These are phyloP conservation scores for Formicarius rufipectus DNA, from an alignment of 2,113 vertebrate genomes.

Conservation along the genomic window DNA sequence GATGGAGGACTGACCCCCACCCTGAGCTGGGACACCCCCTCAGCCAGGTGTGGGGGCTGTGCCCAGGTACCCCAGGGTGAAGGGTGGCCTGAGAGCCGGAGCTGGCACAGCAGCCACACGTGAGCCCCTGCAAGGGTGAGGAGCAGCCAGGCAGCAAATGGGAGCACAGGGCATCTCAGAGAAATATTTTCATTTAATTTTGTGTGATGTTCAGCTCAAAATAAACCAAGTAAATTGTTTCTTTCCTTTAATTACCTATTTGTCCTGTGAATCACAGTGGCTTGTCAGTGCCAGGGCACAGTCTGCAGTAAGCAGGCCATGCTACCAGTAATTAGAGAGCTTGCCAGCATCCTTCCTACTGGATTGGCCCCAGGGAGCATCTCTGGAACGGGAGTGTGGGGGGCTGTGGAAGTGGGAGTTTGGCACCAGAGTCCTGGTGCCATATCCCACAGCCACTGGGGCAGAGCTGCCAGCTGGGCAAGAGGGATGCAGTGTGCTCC, in stretches of 20 bases:
- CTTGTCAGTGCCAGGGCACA: not conserved
- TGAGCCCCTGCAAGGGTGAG: not conserved
- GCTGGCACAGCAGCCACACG: not conserved
- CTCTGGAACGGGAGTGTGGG: not conserved
- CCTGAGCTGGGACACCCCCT: not conserved
- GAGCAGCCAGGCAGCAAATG: not conserved
- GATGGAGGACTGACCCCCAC: fast-evolving
- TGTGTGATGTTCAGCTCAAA: not conserved
- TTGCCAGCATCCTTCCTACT: not conserved
- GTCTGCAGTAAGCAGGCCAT: not conserved
- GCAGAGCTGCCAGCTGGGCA: not conserved
- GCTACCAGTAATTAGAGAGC: not conserved
- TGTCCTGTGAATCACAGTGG: slow-evolving; percentile 23
- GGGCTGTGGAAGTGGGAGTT: not conserved
- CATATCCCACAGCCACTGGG: not conserved
- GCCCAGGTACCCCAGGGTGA: fast-evolving
- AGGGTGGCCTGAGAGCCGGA: not conserved
- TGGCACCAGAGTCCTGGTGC: not conserved
- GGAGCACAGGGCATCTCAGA: not conserved
- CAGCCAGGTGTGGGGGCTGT: not conserved
- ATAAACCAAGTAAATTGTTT: slow-evolving; percentile 27
- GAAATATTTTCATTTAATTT: not conserved
- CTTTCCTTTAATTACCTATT: slow-evolving; percentile 40
- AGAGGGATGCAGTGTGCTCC: not conserved
- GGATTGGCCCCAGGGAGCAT: not conserved